phyloP scores from a whole-genome alignment of 35 echinoderm and acorn worm genomes.

The Apostichopus parvimensis region DNA sequence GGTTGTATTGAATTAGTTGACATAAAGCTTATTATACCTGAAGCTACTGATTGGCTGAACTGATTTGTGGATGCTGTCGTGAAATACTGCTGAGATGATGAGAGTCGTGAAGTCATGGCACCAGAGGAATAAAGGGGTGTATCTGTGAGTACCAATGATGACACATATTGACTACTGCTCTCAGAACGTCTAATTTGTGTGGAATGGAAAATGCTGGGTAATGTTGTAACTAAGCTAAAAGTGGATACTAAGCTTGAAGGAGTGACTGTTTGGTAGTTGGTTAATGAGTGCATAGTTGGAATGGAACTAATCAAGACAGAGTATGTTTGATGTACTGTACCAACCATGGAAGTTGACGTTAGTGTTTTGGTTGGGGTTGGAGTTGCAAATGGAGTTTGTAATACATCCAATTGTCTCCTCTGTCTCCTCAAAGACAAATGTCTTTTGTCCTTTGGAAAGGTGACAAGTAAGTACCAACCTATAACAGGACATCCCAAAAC shows the following conservation, averaged over 20 bases:
- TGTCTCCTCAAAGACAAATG: neutral
- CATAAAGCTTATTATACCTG: neutral
- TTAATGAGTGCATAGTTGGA: too few relatives aligned
- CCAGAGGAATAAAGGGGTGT: neutral
- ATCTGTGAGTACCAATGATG: neutral
- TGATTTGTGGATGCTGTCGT: neutral
- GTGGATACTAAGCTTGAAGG: neutral
- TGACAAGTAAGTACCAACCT: constrained; percentile 1
- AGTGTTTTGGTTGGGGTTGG: neutral
- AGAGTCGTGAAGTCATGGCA: neutral
- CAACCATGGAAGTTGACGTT: neutral
- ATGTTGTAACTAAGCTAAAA: neutral
- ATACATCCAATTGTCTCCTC: constrained; percentile 16
- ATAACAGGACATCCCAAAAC: neutral
- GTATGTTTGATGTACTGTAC: neutral
- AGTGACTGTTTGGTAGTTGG: neutral
- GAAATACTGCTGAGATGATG: neutral
- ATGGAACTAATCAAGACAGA: neutral
- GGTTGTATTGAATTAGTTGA: neutral
- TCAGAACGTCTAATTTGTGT: neutral
- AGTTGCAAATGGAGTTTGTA: constrained; percentile 16
- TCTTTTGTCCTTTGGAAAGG: constrained; percentile 4
- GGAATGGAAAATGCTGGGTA: neutral
- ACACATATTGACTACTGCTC: neutral
- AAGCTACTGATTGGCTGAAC: neutral